Percentiles rank a stretch among this genome's conserved stretches.
These are phyloP conservation scores for Notoglanidium macrostoma DNA, from an alignment of 2,797 vertebrate genomes.

Conservation along the genomic window DNA sequence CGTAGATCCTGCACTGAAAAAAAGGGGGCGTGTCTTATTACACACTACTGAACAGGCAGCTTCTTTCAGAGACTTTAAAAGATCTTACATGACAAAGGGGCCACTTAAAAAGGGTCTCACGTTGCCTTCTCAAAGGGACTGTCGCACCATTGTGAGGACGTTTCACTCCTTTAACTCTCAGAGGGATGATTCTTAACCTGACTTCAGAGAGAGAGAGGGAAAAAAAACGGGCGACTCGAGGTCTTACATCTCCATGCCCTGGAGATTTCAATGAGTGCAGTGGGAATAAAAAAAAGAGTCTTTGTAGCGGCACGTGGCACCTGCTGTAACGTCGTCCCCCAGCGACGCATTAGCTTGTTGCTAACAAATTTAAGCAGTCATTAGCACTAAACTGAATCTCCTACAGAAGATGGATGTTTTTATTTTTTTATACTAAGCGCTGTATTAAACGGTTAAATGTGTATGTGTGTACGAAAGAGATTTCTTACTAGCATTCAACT, in stretches of 20 bases:
- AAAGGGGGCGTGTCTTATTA: slow-evolving; percentile 7
- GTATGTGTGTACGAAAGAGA: neutral
- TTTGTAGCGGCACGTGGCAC: neutral
- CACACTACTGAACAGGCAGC: slow-evolving; percentile 23
- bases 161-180: neutral
- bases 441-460: neutral
- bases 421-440: neutral
- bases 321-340: neutral
- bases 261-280: neutral
- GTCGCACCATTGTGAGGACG: slow-evolving; percentile 3
- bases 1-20: slow-evolving; percentile 27
- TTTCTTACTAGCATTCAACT: neutral
- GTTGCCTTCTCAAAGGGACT: slow-evolving; percentile 11
- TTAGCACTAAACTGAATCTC: neutral
- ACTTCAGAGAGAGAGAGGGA: neutral
- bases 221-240: neutral
- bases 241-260: neutral
- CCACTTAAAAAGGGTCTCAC: slow-evolving; percentile 10
- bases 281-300: neutral
- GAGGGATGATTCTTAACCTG: neutral
- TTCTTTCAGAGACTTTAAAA: slow-evolving; percentile 14
- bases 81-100: slow-evolving; percentile 16
- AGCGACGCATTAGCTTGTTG: neutral
- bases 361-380: neutral
- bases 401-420: neutral